Evolutionary conservation across 2,888 invertebrate genomes (phyloP), one percentile per base, ranked within the genome.

Genomic region (Spicauda simplicius): DNA sequence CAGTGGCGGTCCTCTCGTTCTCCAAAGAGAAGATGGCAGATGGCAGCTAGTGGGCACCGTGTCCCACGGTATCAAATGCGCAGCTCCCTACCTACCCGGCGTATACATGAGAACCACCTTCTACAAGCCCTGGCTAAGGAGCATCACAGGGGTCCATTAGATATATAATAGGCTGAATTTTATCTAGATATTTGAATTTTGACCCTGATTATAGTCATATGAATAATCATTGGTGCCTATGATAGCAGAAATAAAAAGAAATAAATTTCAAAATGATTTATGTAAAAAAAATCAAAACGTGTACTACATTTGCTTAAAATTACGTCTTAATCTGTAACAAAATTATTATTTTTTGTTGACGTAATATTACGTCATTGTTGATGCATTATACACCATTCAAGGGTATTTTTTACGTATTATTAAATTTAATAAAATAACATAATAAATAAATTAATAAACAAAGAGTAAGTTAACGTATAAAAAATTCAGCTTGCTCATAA

Each of bases 31-130:
- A 0, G 97, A 97, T 77, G 98, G 98, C 0, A 95, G 96, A 71
- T 98, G 97, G 95, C 96, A 97, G 72, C 91, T 98, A 6, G 97
- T 97, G 0, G 98, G 98, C 7, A 98, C 98, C 0, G 98, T 98
- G 0, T 98, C 98, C 8, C 98, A 98, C 78, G 98, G 98, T n/a
- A 98, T 98, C 76, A 97, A 98, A 81, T 98, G 98, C 80, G 98
- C 98, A 0, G 97, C 97, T 4, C 98, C 98, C 0, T 98, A 97
- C 89, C 90, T 98, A 30, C 98, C 98, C 0, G 98, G 98, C 11
- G 98, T 98, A 48, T 98, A 98, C 86, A 98, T 98, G 98, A 94
- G 98, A 76, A 98, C 98, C 71, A 97, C 97, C 0, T 98, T 94
- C 88, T 98, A 97, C 87, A 98, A 97, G 80, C 97, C 97, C 0